phyloP scores from a whole-genome alignment of 1,140 invertebrate species.

The Portunus trituberculatus region DNA sequence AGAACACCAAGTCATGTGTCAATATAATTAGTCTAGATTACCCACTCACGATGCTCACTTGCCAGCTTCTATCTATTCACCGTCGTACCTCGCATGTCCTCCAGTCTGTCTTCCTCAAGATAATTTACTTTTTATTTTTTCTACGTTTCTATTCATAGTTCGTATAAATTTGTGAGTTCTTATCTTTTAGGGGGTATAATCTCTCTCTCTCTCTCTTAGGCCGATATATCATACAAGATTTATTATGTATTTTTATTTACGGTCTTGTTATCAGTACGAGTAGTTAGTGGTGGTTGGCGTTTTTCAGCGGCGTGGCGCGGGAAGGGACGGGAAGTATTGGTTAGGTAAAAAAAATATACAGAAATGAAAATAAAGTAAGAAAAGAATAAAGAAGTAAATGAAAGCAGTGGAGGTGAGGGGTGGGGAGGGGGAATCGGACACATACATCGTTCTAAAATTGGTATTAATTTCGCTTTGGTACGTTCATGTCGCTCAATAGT shows the following conservation, averaged over 20 bases:
- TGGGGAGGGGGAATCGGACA: too few species aligned
- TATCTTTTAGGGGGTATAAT: background rate
- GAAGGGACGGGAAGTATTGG: background rate
- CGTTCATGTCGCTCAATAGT: too few species aligned
- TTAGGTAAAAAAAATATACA: background rate
- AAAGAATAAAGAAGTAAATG: too few species aligned
- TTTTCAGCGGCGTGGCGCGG: background rate
- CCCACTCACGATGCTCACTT: too few species aligned
- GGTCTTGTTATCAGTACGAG: background rate
- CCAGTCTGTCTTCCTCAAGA: too few species aligned
- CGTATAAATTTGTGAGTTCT: too few species aligned
- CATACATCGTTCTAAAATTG: background rate
- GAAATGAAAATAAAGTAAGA: too few species aligned
- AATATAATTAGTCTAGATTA: too few species aligned
- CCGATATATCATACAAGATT: background rate
- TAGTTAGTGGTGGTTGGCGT: background rate
- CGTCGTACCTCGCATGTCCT: too few species aligned
- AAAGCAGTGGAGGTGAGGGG: too few species aligned
- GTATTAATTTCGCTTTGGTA: background rate
- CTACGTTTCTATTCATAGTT: background rate
- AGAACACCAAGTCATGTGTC: too few species aligned
- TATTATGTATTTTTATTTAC: background rate
- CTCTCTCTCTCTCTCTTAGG: background rate
- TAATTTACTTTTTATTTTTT: background rate
- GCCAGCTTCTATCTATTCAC: too few species aligned